Evolutionary conservation across 2,888 invertebrate species (phyloP).

Genomic region (Atethmia centrago): DNA sequence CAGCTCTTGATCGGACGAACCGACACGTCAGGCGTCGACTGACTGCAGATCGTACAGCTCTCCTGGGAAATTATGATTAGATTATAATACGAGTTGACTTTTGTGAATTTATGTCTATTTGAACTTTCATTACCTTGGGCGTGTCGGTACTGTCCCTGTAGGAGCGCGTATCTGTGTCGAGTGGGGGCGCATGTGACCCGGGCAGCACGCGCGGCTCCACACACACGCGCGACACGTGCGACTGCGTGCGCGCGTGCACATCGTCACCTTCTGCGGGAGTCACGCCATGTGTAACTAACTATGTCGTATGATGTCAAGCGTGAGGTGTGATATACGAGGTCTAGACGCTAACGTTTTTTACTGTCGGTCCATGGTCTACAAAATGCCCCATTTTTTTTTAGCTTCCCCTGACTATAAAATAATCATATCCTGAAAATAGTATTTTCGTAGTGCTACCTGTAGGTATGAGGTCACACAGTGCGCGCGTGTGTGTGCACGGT

Average conservation of each 20-base stretch:
- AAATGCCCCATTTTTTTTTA: neutral
- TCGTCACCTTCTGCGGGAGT: conserved; percentile 3
- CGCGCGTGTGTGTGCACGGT: conserved; percentile 76
- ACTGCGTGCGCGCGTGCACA: conserved; percentile 64
- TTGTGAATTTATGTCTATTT: neutral
- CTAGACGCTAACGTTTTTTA: neutral
- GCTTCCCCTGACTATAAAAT: neutral
- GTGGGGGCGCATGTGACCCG: conserved; percentile 55
- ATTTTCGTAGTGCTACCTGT: conserved; percentile 44
- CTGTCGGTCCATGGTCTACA: neutral
- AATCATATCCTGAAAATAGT: neutral
- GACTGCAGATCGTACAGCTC: conserved; percentile 83
- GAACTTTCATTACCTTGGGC: conserved; percentile 66
- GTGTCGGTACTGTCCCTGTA: conserved; percentile 80
- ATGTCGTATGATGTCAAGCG: neutral
- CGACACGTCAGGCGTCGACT: conserved; percentile 85
- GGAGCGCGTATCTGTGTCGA: conserved; percentile 67
- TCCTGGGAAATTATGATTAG: conserved; percentile 62
- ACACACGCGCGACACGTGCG: conserved; percentile 88
- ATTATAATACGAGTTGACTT: neutral
- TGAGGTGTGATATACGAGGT: neutral
- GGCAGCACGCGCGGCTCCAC: conserved; percentile 88
- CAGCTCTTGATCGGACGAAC: conserved; percentile 88
- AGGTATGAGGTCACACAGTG: conserved; percentile 86
- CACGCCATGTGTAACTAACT: neutral